Evolutionary conservation across 2,797 vertebrate genomes (phyloP).

Genomic region (Poeciliopsis infans): DNA sequence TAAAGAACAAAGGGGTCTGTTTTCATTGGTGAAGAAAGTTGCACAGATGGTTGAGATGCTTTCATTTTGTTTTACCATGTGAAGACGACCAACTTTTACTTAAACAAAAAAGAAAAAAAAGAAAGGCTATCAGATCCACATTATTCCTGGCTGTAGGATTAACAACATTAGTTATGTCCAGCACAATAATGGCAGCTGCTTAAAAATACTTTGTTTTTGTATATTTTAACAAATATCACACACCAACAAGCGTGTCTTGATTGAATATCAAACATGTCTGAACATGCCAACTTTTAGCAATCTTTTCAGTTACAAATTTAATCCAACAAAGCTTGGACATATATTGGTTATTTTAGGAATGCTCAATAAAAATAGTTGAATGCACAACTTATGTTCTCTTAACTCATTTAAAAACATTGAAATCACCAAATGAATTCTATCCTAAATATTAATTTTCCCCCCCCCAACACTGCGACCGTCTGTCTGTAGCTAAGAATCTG

Average conservation of each 20-base stretch:
- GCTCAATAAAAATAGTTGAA: background rate
- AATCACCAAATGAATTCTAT: background rate
- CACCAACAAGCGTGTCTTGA: background rate
- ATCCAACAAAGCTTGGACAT: background rate
- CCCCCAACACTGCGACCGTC: background rate
- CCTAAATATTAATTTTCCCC: background rate
- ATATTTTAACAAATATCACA: background rate
- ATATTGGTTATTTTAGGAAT: background rate
- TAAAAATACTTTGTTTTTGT: background rate
- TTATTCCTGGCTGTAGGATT: background rate
- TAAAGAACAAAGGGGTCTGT: background rate
- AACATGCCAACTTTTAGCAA: background rate
- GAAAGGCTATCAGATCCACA: background rate
- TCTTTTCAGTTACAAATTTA: background rate
- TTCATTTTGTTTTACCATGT: background rate
- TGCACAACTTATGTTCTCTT: background rate
- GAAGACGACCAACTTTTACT: background rate
- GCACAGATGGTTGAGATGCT: background rate
- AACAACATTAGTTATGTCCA: background rate
- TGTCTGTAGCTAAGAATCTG: background rate
- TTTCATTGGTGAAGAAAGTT: background rate
- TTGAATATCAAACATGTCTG: background rate
- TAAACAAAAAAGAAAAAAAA: background rate
- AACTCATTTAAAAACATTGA: background rate
- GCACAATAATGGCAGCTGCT: background rate